Evolutionary conservation across 2,797 vertebrate species (phyloP), one percentile per base, ranked within the genome.

Genomic region (Microctenopoma lineatum): DNA sequence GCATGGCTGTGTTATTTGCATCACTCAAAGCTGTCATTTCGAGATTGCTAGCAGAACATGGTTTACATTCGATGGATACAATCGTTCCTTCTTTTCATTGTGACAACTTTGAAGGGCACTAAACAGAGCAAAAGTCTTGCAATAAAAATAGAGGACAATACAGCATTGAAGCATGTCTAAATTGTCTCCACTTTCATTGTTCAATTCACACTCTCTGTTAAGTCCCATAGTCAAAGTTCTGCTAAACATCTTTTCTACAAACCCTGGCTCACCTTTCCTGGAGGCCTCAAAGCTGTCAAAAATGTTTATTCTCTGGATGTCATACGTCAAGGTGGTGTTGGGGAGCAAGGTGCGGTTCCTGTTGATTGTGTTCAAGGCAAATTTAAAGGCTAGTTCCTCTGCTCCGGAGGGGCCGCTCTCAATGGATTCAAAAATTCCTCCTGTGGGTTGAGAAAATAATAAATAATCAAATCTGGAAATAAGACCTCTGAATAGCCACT

Each of bases 301-400:
- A 76, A 99, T 97, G 84, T 99, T 99, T 92, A 99, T 99, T 94
- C 98, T 98, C 94, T 99, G 98, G 78, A 98, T 99, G 88, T 99
- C 98, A 2, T 99, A 99, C 36, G 98, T 99, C 77, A 99, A 92
- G 0, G 98, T 99, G 61, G 98, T 99, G 90, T 99, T 99, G 77
- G 97, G 97, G 89, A 99, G 92, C 91, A 99, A 95, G 26, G 98
- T 99, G 90, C 98, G 96, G 89, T 99, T 99, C 92, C 98, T 96
- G 95, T 99, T 99, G 93, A 99, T 99, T 88, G 97, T 99, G 88
- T 99, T 99, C 93, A 99, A 96, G 86, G 98, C 98, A 94, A 99
- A 99, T 94, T 98, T 96, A 92, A 99, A 99, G 77, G 98, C 98
- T 81, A 99, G 90, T 92, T 99, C 98, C 90, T 99, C 98, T 77